Percentiles rank a stretch among this genome's conserved stretches.
These are phyloP conservation scores for Hypomesus transpacificus DNA, from an alignment of 2,113 vertebrate genomes.

Conservation along the genomic window DNA sequence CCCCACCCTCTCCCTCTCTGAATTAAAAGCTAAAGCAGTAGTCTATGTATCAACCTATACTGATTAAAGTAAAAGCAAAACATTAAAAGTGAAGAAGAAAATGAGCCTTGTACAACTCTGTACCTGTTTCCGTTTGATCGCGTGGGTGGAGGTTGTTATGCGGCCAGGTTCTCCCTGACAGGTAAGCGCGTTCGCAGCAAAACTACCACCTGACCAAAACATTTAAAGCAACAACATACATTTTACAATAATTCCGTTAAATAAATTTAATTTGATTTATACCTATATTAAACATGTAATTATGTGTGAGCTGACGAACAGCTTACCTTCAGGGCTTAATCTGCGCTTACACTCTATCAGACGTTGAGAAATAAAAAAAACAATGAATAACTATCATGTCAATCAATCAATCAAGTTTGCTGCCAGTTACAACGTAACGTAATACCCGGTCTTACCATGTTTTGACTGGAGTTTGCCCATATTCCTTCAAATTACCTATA, in stretches of 20 bases:
- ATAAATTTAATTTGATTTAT: too few species aligned
- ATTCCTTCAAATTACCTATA: neutral
- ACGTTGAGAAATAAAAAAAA: neutral
- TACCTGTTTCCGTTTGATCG: conserved; percentile 23
- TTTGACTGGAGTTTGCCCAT: conserved; percentile 67
- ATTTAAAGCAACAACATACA: neutral
- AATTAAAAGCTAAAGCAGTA: too few species aligned
- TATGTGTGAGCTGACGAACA: neutral
- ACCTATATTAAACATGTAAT: neutral
- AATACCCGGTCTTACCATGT: conserved; percentile 46
- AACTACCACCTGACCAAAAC: conserved; percentile 51
- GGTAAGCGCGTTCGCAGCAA: conserved; percentile 40
- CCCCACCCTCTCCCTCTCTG: too few species aligned
- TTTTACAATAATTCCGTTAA: too few species aligned
- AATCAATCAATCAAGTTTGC: neutral
- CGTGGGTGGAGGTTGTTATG: conserved; percentile 4
- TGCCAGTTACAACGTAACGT: neutral
- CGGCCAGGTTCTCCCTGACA: conserved; percentile 37
- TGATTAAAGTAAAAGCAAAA: too few species aligned
- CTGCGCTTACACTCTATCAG: conserved; percentile 52
- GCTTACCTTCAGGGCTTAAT: conserved; percentile 64
- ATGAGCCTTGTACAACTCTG: neutral
- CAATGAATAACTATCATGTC: neutral
- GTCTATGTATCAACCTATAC: too few species aligned
- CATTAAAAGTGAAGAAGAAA: too few species aligned